Percentiles rank a stretch among this genome's conserved stretches.
phyloP scores from a whole-genome alignment of 2,888 invertebrate genomes.

The Loripinus fragilis region DNA sequence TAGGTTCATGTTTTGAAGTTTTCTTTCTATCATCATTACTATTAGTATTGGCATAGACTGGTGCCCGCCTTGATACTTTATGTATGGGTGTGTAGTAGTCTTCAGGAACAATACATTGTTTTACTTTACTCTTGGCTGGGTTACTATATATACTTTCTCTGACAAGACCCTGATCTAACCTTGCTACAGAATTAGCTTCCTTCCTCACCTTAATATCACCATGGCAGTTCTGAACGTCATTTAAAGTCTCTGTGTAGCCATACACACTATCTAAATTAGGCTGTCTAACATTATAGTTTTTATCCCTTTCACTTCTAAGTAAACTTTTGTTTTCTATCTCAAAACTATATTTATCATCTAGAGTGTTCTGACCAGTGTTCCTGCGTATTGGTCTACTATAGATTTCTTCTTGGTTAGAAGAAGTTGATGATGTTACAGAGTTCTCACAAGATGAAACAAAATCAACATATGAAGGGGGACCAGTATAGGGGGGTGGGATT shows the following conservation, averaged over 20 bases:
- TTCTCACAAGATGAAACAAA: constrained; percentile 64
- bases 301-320: not conserved
- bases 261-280: constrained; percentile 15
- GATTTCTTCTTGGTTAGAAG: constrained; percentile 57
- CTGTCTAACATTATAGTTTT: constrained; percentile 4
- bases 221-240: constrained; percentile 14
- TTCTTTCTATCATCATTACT: constrained; percentile 17
- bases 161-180: not conserved
- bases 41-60: constrained; percentile 23
- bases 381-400: constrained; percentile 43
- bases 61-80: not conserved
- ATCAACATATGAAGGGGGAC: constrained; percentile 69
- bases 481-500: constrained; percentile 67
- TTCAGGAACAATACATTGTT: constrained; percentile 55
- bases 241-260: constrained; percentile 6
- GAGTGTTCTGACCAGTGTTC: not conserved
- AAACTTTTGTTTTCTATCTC: constrained; percentile 1
- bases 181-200: constrained; percentile 1
- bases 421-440: constrained; percentile 58
- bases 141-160: constrained; percentile 35
- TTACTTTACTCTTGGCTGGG: constrained; percentile 48
- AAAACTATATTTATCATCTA: not conserved
- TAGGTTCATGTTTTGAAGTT: not conserved
- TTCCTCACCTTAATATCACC: constrained; percentile 6
- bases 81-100: constrained; percentile 46